Base-by-base conservation (phyloP, 2,888 invertebrate species). In the Leptopilina syphax region DNA sequence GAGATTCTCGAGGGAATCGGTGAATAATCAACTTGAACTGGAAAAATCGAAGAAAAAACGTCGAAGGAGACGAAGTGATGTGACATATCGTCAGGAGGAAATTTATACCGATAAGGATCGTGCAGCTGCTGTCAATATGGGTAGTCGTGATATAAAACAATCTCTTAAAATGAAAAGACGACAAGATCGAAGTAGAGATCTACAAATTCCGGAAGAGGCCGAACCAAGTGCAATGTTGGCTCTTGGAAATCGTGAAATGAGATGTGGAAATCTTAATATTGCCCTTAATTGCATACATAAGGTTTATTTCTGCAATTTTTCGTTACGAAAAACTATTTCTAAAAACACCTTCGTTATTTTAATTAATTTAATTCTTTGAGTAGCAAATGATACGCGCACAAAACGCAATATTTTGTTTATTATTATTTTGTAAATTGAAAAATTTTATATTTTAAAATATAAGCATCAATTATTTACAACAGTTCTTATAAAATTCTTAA, bases 51-150 rank as follows among this genome's bases (percentile, higher is more conserved):
- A 87, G 88, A 85, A 89, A 85, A 87, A 92, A 86, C 24, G 24
- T 18, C 83, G 92, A 90, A 83, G 84, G 82, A 77, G 89, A 10
- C 85, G 88, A 76, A 89, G 86, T 77, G 87, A 88, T 80, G 87
- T 87, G 2, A 84, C 81, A 9, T 84, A 85, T 44, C 86, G 90
- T 0, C 89, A 92, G 81, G 97, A 97, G 85, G 97, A 97, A 88
- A 92, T 96, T 34, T 98, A 97, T 88, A 97, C 97, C 27, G 98
- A 98, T 90, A 98, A 98, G 89, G 97, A 97, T 90, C 93, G 98
- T 7, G 98, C 97, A 0, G 97, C 98, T 0, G 97, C 97, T 0
- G 97, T 97, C 18, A 96, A 97, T 88, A 91, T 96, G 94, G 97
- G 96, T 0, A 95, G 95, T n/a, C 95, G 95, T 83, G 97, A 98